phyloP scores from a whole-genome alignment of 2,888 invertebrate genomes.

The Scaptodrosophila latifasciaeformis region DNA sequence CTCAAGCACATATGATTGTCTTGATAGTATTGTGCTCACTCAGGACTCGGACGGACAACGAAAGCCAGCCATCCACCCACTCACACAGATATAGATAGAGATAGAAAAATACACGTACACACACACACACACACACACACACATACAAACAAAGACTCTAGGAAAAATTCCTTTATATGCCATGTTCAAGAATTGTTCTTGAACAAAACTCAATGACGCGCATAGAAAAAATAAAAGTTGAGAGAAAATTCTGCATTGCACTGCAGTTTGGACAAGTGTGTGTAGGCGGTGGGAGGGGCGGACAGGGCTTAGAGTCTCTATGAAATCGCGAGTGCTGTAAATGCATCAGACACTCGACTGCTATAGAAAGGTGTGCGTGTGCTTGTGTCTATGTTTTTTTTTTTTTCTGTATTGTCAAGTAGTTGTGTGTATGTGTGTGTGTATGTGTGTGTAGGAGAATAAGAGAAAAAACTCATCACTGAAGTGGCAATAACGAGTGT shows the following conservation, averaged over 20 bases:
- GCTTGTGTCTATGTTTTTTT: background rate
- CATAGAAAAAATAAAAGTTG: slow-evolving; percentile 10
- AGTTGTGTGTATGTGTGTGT: slow-evolving; percentile 1
- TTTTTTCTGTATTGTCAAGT: slow-evolving; percentile 18
- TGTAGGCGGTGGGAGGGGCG: slow-evolving; percentile 30
- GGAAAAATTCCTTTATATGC: slow-evolving; percentile 10
- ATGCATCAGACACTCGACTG: slow-evolving; percentile 9
- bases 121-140: slow-evolving; percentile 13
- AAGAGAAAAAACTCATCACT: slow-evolving; percentile 38
- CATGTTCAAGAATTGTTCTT: slow-evolving; percentile 54
- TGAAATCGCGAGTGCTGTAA: no score
- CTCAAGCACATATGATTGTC: slow-evolving; percentile 32
- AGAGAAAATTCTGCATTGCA: slow-evolving; percentile 11
- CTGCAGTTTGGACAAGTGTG: slow-evolving; percentile 49
- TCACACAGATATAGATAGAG: slow-evolving; percentile 23
- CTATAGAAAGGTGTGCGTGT: slow-evolving; percentile 7
- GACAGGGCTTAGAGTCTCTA: background rate
- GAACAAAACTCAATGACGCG: slow-evolving; percentile 52
- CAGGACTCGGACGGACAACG: slow-evolving; percentile 16
- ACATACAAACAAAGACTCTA: slow-evolving; percentile 11
- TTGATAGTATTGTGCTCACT: background rate
- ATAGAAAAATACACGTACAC: background rate
- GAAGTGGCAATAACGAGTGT: slow-evolving; percentile 61
- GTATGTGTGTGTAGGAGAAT: slow-evolving; percentile 3
- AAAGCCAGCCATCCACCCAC: slow-evolving; percentile 27